Evolutionary conservation across 2,113 vertebrate genomes (phyloP).

Genomic region (Myiagra hebetior): DNA sequence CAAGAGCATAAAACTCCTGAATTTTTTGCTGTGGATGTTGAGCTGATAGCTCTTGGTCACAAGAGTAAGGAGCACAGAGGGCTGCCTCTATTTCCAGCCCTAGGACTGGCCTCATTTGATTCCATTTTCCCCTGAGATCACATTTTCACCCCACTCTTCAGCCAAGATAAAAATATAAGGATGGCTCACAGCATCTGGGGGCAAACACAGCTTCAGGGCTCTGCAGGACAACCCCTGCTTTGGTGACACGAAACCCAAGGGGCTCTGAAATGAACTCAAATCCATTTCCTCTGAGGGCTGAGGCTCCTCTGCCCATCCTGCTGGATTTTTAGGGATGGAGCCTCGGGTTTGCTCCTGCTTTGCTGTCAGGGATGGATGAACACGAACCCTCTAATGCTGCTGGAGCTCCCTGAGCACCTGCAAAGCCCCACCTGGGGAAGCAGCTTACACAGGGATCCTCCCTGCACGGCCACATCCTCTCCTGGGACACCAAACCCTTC

Average conservation of each 20-base stretch:
- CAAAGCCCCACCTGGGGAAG: not conserved
- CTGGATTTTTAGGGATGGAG: not conserved
- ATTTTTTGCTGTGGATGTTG: not conserved
- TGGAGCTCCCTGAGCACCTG: not conserved
- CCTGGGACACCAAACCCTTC: not conserved
- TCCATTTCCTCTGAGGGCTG: not conserved
- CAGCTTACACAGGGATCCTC: not conserved
- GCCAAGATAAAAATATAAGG: fast-evolving
- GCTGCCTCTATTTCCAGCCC: not conserved
- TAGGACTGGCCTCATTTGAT: not conserved
- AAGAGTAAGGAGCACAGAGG: not conserved
- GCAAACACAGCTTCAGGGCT: fast-evolving
- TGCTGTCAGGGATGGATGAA: not conserved
- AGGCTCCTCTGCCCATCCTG: not conserved
- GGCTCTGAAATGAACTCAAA: not conserved
- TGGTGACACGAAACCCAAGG: not conserved
- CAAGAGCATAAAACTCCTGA: not conserved
- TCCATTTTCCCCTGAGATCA: not conserved
- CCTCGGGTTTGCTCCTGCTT: not conserved
- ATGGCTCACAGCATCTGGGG: not conserved
- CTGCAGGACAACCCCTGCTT: fast-evolving
- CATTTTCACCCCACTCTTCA: not conserved
- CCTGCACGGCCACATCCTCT: not conserved
- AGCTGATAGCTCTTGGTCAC: not conserved
- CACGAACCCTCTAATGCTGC: not conserved